Evolutionary conservation across 2,113 vertebrate genomes (phyloP).

Genomic region (Carassius carassius): DNA sequence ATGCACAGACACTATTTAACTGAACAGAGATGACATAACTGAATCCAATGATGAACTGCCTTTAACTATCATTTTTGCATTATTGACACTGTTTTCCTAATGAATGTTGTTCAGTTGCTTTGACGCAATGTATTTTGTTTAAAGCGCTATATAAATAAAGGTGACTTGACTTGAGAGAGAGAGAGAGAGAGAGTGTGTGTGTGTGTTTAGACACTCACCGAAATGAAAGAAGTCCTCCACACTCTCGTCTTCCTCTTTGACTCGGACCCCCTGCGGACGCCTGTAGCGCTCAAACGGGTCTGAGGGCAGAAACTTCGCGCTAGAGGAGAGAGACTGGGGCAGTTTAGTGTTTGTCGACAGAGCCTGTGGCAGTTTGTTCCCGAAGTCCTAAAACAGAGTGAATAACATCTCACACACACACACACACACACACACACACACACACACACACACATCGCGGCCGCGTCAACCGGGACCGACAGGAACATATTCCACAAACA

Average conservation of each 20-base stretch:
- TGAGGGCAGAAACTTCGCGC: constrained; percentile 54
- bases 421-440: constrained; percentile 29
- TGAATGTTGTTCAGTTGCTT: no score
- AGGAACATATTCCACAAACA: neutral
- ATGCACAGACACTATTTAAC: no score
- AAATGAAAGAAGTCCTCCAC: constrained; percentile 60
- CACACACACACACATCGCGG: constrained; percentile 35
- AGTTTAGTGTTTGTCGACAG: constrained; percentile 48
- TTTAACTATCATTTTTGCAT: no score
- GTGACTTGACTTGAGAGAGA: no score
- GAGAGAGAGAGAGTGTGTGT: no score
- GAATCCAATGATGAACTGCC: no score
- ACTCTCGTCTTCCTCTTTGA: constrained; percentile 59
- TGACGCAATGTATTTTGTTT: no score
- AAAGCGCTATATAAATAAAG: no score
- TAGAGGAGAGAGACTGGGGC: constrained; percentile 58
- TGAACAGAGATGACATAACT: no score
- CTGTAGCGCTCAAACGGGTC: constrained; percentile 50
- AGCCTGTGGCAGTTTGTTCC: constrained; percentile 59
- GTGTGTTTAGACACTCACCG: constrained; percentile 36
- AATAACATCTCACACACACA: constrained; percentile 37
- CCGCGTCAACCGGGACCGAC: neutral
- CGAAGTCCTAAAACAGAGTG: constrained; percentile 59
- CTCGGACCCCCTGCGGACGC: constrained; percentile 50
- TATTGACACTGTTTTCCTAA: no score